Base-by-base conservation (phyloP, 2,113 vertebrate species). In the Sylvia atricapilla region DNA sequence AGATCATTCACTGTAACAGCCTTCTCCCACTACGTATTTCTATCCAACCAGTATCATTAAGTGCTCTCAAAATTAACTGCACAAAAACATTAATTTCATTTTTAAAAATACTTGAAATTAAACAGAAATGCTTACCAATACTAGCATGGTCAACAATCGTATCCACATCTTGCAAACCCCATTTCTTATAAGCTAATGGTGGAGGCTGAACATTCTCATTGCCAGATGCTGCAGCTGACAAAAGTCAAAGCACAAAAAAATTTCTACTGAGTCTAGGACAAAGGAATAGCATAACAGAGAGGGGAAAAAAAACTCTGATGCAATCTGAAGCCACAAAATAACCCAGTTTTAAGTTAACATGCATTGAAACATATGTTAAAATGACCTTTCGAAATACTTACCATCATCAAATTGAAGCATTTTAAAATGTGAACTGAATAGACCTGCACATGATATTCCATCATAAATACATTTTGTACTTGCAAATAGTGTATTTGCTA, bases 181-280 rank as follows among this genome's bases (percentile, higher is more conserved):
- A 99, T 93, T 99, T 99, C 98, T 99, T 99, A 95, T 99, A 99
- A 73, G 99, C 98, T 96, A 99, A 97, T 3, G 99, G 99, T 64
- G 99, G 99, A 33, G 99, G 99, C 72, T 99, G 99, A 81, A 99
- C 97, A 58, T 98, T 98, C 91, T 99, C 99, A 95, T 98, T 99
- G 82, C 99, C 99, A 64, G 99, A 99, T 90, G 99, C 99, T 82
- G 99, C 98, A 91, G 99, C 99, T 99, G 97, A 75, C 88, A 85
- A 75, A 91, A 95, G 74, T 76, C 27, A 20, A 81, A 90, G 87
- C 30, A 96, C 23, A 94, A 77, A 79, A 75, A 77, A 88, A 62
- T 6, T 66, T n/a, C 52, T 70, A 91, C 76, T 94, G 76, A 93
- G 84, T 92, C 15, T 47, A 64, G 83, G 49, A 53, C 33, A 93